These are phyloP conservation scores for Apis cerana DNA, from an alignment of 1,140 invertebrate species.

Conservation along the genomic window DNA sequence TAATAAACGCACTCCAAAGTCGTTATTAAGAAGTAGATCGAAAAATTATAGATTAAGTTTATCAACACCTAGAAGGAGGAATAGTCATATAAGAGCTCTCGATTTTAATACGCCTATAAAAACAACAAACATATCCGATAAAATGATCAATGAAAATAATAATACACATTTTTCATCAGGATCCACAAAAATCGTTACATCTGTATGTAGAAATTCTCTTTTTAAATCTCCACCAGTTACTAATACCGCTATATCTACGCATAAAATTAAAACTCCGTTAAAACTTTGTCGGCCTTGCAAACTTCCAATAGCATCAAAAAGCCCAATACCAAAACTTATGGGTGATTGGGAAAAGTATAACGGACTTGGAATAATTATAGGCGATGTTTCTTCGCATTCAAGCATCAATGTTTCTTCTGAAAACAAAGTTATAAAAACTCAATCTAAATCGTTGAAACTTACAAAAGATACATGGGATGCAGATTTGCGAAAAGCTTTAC, in stretches of 20 bases:
- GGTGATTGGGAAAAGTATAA: slow-evolving; percentile 77
- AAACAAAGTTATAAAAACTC: not conserved
- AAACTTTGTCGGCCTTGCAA: slow-evolving; percentile 53
- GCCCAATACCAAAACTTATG: slow-evolving; percentile 73
- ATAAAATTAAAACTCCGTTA: slow-evolving; percentile 49
- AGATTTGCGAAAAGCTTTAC: slow-evolving; percentile 69
- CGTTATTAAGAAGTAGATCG: slow-evolving; percentile 71
- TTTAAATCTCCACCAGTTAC: slow-evolving; percentile 73
- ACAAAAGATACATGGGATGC: slow-evolving; percentile 73
- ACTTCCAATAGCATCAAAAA: slow-evolving; percentile 72
- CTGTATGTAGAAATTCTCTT: slow-evolving; percentile 68
- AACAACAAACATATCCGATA: slow-evolving; percentile 12
- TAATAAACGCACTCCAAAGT: slow-evolving; percentile 72
- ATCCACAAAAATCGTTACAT: slow-evolving; percentile 56
- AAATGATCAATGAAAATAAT: slow-evolving; percentile 37
- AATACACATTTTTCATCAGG: slow-evolving; percentile 43
- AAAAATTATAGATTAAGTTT: slow-evolving; percentile 77
- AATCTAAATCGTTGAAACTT: not conserved
- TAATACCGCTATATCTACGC: not conserved
- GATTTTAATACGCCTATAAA: slow-evolving; percentile 78
- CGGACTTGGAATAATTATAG: slow-evolving; percentile 75
- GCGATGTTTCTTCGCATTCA: slow-evolving; percentile 55
- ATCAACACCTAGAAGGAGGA: slow-evolving; percentile 77
- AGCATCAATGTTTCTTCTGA: slow-evolving; percentile 39
- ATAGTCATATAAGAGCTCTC: slow-evolving; percentile 75